These are phyloP conservation scores for Meloidogyne exigua DNA, from an alignment of 1,140 invertebrate species.

Conservation along the genomic window DNA sequence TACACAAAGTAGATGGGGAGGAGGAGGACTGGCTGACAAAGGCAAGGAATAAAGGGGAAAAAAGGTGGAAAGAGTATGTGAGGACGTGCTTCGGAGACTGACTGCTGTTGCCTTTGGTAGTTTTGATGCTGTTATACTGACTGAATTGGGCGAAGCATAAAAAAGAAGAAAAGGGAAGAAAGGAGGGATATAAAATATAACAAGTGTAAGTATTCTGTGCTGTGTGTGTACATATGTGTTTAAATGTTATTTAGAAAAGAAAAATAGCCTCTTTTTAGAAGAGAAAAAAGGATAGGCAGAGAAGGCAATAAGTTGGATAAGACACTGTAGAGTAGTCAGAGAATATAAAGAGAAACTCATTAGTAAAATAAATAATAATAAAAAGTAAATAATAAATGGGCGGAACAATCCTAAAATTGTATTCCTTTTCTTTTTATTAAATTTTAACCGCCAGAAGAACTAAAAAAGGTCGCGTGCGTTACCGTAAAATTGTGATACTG, in stretches of 20 bases:
- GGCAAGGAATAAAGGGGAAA: not conserved
- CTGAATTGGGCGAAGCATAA: not conserved
- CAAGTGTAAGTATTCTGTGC: not conserved
- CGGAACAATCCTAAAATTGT: not conserved
- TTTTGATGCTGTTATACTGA: not conserved
- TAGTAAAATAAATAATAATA: too few species aligned
- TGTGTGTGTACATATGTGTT: not conserved
- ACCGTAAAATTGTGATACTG: not conserved
- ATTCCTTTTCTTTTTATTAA: not conserved
- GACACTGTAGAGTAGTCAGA: not conserved
- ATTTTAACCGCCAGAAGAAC: not conserved
- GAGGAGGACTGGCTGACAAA: not conserved
- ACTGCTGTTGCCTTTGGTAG: slow-evolving; percentile 4
- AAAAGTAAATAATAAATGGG: slow-evolving; percentile 1
- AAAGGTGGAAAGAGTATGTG: not conserved
- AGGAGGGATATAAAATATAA: too few species aligned
- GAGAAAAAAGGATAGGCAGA: not conserved
- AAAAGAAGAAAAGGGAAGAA: too few species aligned
- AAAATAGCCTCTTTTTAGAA: not conserved
- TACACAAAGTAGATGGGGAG: not conserved
- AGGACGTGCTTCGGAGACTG: slow-evolving; percentile 3
- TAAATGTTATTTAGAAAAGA: not conserved
- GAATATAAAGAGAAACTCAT: not conserved
- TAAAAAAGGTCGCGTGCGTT: not conserved
- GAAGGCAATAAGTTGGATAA: not conserved